Conservation (phyloP, 1,140 invertebrate species). For the Chironomus striatipennis region DNA sequence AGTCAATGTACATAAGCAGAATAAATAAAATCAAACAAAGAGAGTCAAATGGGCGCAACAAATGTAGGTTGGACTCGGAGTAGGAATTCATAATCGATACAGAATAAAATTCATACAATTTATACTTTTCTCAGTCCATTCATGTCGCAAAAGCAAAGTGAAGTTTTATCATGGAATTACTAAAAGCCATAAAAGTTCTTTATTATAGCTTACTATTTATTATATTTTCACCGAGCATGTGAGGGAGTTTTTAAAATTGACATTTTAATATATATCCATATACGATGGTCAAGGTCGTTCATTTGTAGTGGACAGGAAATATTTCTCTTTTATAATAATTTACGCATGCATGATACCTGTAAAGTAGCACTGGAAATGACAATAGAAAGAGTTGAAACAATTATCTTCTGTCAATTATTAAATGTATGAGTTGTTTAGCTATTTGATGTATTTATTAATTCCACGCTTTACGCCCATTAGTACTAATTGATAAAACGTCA, state of each 20-base stretch:
- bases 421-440: too few relatives aligned
- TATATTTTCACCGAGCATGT: neutral
- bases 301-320: neutral
- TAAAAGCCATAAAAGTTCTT: constrained; percentile 11
- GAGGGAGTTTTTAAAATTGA: neutral
- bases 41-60: constrained; percentile 11
- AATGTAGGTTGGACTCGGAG: neutral
- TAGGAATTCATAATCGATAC: constrained; percentile 7
- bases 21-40: constrained; percentile 10
- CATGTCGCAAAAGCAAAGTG: too few relatives aligned
- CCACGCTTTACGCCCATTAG: too few relatives aligned
- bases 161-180: neutral
- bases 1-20: neutral
- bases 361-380: too few relatives aligned
- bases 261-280: neutral
- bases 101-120: neutral
- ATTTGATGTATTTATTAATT: too few relatives aligned
- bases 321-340: neutral
- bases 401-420: too few relatives aligned
- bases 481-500: too few relatives aligned
- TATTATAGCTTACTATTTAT: too few relatives aligned
- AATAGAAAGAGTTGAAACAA: too few relatives aligned
- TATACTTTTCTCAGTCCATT: neutral
- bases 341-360: neutral
- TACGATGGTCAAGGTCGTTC: neutral